Conservation (phyloP, 2,113 vertebrate genomes). For the Sander lucioperca region DNA sequence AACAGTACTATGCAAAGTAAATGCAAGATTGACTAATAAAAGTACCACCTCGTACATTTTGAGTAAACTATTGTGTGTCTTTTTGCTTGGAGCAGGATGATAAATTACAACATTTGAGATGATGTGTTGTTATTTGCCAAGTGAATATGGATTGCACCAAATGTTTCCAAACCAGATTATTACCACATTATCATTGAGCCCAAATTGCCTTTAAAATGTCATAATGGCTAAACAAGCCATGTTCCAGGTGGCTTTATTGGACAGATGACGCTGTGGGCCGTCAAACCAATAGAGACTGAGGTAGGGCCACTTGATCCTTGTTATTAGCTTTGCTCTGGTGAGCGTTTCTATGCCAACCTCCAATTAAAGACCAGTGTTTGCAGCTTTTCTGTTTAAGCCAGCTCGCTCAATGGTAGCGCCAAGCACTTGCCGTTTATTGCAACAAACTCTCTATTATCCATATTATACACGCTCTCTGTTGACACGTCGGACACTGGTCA, state of each 20-base stretch:
- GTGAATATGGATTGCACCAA: neutral
- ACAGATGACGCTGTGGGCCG: slow-evolving; percentile 17
- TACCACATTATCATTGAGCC: neutral
- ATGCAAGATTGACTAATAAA: too few species aligned
- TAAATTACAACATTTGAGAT: neutral
- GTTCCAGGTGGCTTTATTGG: slow-evolving; percentile 10
- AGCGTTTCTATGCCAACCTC: slow-evolving; percentile 72
- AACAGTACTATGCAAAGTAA: neutral
- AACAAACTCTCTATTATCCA: neutral
- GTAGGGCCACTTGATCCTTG: slow-evolving; percentile 39
- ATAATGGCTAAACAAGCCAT: slow-evolving; percentile 20
- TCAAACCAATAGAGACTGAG: slow-evolving; percentile 36
- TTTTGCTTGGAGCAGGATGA: neutral
- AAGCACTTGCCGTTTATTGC: slow-evolving; percentile 9
- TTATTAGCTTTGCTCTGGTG: slow-evolving; percentile 47
- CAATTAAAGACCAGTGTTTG: slow-evolving; percentile 48
- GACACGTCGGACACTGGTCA: neutral
- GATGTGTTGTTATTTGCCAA: neutral
- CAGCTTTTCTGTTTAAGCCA: slow-evolving; percentile 37
- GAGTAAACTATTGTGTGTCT: too few species aligned
- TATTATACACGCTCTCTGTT: neutral
- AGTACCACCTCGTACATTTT: neutral
- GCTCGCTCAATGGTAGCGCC: neutral
- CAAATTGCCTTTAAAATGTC: slow-evolving; percentile 16
- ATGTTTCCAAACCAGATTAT: neutral